Base-by-base conservation (phyloP, 2,113 vertebrate genomes). In the Hemichromis elongatus region DNA sequence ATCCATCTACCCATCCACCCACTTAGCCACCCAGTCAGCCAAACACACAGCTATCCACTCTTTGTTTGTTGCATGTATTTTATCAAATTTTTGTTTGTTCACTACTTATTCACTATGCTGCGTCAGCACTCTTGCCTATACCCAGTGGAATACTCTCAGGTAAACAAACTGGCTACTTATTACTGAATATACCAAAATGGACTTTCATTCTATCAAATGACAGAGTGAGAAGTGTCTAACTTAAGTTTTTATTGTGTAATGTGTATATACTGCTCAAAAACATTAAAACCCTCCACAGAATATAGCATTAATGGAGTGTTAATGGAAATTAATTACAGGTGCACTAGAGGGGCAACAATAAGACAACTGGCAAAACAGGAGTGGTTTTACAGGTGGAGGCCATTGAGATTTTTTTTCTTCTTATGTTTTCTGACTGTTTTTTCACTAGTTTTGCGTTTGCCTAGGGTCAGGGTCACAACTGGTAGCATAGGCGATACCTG, bases 91-190 rank as follows among this genome's bases (percentile, higher is more conserved):
- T 93, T 94, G 88, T 96, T 94, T 94, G 87, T 93, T 94, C 89
- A 90, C 91, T 88, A 92, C 91, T 95, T 94, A 85, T 84, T 93
- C 90, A 94, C 33, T 92, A 94, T 94, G 96, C 95, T 94, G 94
- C 95, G 55, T 92, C 93, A 95, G 95, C 93, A 95, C 95, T 86
- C 91, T 95, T 91, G 93, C 94, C 89, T 94, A 94, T 90, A 95
- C 94, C 91, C 95, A 94, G 94, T 96, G 95, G 95, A 95, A 92
- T 90, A 85, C 84, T 30, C 93, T 96, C 87, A 95, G 95, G 95
- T 96, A 95, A 95, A 89, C 59, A 59, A 73, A 86, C 78, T 63
- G 35, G 81, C 77, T 61, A 50, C 59, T 66, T 66, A 66, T 66
- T 61, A 66, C 68, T 79, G 50, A 80, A 83, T 53, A 68, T 83